phyloP scores from a whole-genome alignment of 2,888 invertebrate genomes.

The Calameuta idolon region DNA sequence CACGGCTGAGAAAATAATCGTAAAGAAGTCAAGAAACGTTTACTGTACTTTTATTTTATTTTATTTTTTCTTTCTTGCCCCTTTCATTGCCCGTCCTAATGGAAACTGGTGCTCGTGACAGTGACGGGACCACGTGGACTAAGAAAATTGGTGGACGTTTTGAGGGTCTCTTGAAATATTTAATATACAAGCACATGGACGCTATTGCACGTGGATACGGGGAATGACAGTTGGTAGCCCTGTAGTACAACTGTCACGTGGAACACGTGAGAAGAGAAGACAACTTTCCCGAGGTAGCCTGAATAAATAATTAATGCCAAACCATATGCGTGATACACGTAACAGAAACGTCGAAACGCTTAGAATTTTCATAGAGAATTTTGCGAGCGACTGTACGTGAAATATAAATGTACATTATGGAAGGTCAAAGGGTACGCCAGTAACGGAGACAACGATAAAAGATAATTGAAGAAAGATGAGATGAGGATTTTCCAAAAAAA shows the following conservation, averaged over 20 bases:
- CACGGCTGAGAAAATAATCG: background rate
- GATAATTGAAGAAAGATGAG: no score
- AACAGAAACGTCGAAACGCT: background rate
- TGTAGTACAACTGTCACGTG: background rate
- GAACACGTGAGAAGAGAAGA: background rate
- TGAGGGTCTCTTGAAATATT: background rate
- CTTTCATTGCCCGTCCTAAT: background rate
- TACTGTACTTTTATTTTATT: background rate
- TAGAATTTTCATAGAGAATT: background rate
- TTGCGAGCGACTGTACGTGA: background rate
- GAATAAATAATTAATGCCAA: background rate
- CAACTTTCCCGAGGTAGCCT: background rate
- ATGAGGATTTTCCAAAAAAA: no score
- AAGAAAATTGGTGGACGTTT: background rate
- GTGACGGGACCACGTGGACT: background rate
- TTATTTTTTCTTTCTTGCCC: no score
- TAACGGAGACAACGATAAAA: no score
- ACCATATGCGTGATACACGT: background rate
- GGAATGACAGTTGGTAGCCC: background rate
- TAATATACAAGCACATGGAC: background rate
- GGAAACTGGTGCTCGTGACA: background rate
- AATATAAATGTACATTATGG: background rate
- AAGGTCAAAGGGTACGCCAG: no score
- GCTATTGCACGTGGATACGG: background rate
- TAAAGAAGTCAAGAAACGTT: background rate